Evolutionary conservation across 1,140 invertebrate genomes (phyloP).

Genomic region (Dendroctonus valens): DNA sequence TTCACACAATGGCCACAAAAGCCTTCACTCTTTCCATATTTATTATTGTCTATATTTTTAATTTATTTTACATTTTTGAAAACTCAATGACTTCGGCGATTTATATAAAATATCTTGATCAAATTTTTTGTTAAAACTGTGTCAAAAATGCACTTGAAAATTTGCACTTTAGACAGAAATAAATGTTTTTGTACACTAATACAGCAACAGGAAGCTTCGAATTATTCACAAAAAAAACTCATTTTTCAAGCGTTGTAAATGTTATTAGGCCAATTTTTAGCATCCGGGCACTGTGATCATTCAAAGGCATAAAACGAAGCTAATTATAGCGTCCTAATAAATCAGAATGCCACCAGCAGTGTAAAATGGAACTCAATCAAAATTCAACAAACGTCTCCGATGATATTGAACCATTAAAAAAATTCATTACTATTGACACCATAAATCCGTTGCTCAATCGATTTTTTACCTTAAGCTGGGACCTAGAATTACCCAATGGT

Average conservation of each 20-base stretch:
- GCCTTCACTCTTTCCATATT: no score
- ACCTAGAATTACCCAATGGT: neutral
- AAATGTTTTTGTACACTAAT: neutral
- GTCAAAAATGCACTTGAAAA: neutral
- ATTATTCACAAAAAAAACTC: no score
- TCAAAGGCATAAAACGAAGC: no score
- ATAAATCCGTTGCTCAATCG: slow-evolving; percentile 21
- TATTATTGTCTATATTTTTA: neutral
- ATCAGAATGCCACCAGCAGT: no score
- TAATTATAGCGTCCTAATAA: no score
- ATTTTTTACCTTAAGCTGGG: slow-evolving; percentile 6
- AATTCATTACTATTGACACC: slow-evolving; percentile 31
- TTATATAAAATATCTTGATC: neutral
- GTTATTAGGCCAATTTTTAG: no score
- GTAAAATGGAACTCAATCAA: neutral
- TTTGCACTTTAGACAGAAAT: neutral
- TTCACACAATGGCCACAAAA: no score
- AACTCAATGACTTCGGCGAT: neutral
- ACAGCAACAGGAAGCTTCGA: neutral
- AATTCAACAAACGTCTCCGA: slow-evolving; percentile 10
- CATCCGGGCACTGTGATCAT: no score
- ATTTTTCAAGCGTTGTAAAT: no score
- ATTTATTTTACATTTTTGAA: neutral
- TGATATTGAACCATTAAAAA: slow-evolving; percentile 24
- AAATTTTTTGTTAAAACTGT: neutral